Conservation (phyloP, 2,888 invertebrate species). For the Anorthoa munda region DNA sequence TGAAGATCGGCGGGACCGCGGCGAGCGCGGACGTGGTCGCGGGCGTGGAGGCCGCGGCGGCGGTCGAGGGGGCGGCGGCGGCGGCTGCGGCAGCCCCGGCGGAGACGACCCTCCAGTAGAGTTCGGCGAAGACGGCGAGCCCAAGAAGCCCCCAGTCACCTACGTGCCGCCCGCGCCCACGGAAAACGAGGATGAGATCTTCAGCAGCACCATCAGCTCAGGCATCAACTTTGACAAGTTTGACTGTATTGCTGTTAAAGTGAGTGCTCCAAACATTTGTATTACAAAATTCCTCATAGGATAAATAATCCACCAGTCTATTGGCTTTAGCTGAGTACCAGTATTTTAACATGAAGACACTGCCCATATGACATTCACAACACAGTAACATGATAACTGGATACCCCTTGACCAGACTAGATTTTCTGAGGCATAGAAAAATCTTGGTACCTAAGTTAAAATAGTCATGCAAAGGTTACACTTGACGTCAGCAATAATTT, state of each 20-base stretch:
- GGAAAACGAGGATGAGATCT: constrained; percentile 93
- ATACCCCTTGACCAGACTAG: too few relatives aligned
- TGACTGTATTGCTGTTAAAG: constrained; percentile 96
- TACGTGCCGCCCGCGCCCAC: constrained; percentile 94
- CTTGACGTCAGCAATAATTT: too few relatives aligned
- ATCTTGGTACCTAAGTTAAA: too few relatives aligned
- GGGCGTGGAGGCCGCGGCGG: constrained; percentile 73
- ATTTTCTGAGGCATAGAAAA: too few relatives aligned
- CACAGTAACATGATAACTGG: too few relatives aligned
- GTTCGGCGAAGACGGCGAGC: constrained; percentile 79
- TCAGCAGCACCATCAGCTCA: constrained; percentile 92
- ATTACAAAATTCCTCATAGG: too few relatives aligned
- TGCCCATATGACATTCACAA: too few relatives aligned
- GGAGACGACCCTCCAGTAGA: constrained; percentile 71
- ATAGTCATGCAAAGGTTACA: too few relatives aligned
- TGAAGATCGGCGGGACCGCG: constrained; percentile 74
- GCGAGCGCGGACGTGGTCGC: constrained; percentile 75
- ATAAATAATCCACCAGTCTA: too few relatives aligned
- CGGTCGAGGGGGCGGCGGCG: constrained; percentile 74
- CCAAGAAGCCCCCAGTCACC: constrained; percentile 89
- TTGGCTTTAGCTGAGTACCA: too few relatives aligned
- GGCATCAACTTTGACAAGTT: constrained; percentile 98
- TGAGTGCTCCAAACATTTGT: constrained; percentile 80
- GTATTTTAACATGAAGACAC: too few relatives aligned
- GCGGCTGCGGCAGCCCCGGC: constrained; percentile 70